Evolutionary conservation across 1,140 invertebrate species (phyloP), one percentile per base, ranked within the genome.

Genomic region (Reticulitermes speratus): DNA sequence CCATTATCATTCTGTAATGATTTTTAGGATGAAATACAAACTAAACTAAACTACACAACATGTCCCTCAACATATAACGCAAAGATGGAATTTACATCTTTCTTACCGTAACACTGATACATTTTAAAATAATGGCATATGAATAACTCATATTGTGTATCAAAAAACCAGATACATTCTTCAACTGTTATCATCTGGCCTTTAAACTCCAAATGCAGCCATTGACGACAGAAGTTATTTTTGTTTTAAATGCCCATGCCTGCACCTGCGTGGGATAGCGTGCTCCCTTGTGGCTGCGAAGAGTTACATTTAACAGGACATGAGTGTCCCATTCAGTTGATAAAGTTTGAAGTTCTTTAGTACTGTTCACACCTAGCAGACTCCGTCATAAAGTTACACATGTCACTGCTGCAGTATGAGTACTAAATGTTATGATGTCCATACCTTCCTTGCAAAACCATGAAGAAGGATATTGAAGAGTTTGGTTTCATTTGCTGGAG

Each of bases 401-500:
- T 12, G 52, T 55, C 9, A 55, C 52, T 12, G 52, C 19, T 55
- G 52, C 52, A 55, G 52, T 21, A 55, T 21, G 14, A 21, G 5
- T 16, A 55, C 52, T 48, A 48, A 48, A 9, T 48, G 45, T 48
- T 16, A 48, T 16, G 19, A 55, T 16, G 52, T 21, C 55, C 44
- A 21, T 65, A 89, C 92, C 86, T 91, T 92, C 75, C 88, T 89
- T 19, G 95, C 94, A 90, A 93, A 95, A 83, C 93, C 94, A 88
- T 94, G 94, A 82, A 97, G 87, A 3, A 96, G 84, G 44, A 93
- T 92, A 88, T 96, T 95, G 89, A 94, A 96, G 44, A 95, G 89
- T 87, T 90, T 90, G 16, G 94, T 89, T 89, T 92, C 90, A 85
- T 88, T 91, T 44, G 93, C 89, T 86, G 89, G 90, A 6, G 90